These are phyloP conservation scores for Luscinia luscinia DNA, from an alignment of 2,797 vertebrate genomes.

Conservation along the genomic window DNA sequence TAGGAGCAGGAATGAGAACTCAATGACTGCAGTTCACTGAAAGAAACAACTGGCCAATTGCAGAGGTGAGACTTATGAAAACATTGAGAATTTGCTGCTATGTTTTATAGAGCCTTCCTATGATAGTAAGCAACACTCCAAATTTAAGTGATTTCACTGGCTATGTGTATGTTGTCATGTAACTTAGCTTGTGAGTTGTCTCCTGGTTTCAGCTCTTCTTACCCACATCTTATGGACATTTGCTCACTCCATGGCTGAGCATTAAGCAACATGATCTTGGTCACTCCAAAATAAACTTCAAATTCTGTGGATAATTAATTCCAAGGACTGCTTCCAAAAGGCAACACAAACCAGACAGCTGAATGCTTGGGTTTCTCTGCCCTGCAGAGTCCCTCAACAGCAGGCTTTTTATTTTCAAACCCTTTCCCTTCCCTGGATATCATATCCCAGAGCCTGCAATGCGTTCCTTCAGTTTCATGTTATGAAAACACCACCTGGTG, in stretches of 20 bases:
- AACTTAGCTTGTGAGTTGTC: not conserved
- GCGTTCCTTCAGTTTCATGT: not conserved
- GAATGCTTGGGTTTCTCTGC: slow-evolving; percentile 2
- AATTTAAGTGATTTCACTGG: not conserved
- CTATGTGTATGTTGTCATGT: not conserved
- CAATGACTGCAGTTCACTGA: not conserved
- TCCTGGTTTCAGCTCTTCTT: not conserved
- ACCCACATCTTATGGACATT: accelerated
- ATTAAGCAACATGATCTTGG: not conserved
- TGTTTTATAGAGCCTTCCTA: not conserved
- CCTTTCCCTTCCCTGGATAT: slow-evolving; percentile 2
- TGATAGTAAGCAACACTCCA: not conserved
- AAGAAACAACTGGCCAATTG: not conserved
- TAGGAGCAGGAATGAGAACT: not conserved
- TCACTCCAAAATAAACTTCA: slow-evolving; percentile 19
- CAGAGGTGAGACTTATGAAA: not conserved
- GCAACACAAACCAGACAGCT: not conserved
- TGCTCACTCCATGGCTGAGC: not conserved
- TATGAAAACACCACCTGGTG: slow-evolving; percentile 1
- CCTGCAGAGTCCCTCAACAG: not conserved
- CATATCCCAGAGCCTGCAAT: not conserved
- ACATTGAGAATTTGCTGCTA: not conserved
- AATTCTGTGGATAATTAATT: not conserved
- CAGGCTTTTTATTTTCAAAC: slow-evolving; percentile 2
- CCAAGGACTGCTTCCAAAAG: slow-evolving; percentile 6